Conservation (phyloP, 2,113 vertebrate species). For the Ranitomeya imitator region DNA sequence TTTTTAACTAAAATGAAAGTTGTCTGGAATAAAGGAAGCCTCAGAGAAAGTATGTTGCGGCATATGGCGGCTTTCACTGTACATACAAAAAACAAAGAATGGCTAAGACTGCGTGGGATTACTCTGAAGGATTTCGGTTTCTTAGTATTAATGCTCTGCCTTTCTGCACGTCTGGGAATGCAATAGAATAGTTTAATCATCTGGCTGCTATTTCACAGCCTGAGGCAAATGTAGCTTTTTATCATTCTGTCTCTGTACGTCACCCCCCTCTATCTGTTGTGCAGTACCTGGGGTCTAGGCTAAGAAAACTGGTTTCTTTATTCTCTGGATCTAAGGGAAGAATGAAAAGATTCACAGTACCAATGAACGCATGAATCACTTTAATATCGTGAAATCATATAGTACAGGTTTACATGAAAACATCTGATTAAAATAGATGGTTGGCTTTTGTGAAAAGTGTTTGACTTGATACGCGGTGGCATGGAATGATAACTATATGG, state of each 20-base stretch:
- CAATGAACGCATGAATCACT: constrained; percentile 64
- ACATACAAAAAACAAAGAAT: constrained; percentile 40
- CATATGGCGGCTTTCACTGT: constrained; percentile 45
- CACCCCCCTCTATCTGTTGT: constrained; percentile 69
- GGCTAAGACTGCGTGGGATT: constrained; percentile 8
- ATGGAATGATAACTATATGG: neutral
- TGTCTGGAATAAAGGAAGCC: constrained; percentile 17
- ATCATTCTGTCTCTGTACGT: constrained; percentile 67
- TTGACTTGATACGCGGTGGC: neutral
- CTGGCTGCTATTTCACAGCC: constrained; percentile 67
- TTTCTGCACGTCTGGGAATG: constrained; percentile 65
- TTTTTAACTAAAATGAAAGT: constrained; percentile 19
- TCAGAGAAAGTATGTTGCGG: constrained; percentile 41
- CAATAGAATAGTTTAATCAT: constrained; percentile 71
- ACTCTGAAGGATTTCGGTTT: constrained; percentile 58
- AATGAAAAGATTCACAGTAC: constrained; percentile 60
- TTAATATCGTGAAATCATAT: constrained; percentile 61
- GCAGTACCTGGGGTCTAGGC: constrained; percentile 65
- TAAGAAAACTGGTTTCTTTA: constrained; percentile 73
- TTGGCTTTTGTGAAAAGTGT: constrained; percentile 10
- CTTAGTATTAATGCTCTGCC: constrained; percentile 56
- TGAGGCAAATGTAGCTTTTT: constrained; percentile 70
- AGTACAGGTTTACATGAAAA: constrained; percentile 66
- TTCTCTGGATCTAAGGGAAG: constrained; percentile 69
- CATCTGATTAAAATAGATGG: constrained; percentile 62